Conservation (phyloP, 2,113 vertebrate genomes). For the Empidonax traillii region DNA sequence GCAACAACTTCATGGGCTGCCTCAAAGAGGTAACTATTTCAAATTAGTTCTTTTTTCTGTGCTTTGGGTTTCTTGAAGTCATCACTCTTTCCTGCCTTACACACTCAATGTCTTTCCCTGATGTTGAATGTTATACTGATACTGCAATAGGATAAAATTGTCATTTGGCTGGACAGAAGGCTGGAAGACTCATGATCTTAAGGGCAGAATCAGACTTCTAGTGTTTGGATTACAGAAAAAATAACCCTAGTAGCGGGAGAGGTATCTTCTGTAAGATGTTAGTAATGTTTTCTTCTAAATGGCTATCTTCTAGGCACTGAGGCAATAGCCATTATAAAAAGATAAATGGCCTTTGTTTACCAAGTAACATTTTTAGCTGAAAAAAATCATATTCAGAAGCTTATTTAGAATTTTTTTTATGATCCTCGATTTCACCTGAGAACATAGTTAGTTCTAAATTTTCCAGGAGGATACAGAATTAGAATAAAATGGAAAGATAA, state of each 20-base stretch:
- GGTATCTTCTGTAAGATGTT: background rate
- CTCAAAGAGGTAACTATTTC: constrained; percentile 88
- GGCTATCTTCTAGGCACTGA: background rate
- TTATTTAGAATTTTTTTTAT: background rate
- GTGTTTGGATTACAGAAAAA: background rate
- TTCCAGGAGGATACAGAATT: background rate
- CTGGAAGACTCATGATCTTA: background rate
- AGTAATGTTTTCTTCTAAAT: no score
- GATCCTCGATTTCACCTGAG: background rate
- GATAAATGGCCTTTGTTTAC: background rate
- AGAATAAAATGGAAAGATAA: background rate
- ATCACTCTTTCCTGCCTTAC: background rate
- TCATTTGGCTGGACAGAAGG: background rate
- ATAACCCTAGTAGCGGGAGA: background rate
- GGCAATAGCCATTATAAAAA: background rate
- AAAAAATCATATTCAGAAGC: background rate
- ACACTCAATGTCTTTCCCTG: background rate
- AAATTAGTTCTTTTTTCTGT: background rate
- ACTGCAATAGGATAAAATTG: background rate
- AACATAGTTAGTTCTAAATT: background rate
- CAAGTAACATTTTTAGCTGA: background rate
- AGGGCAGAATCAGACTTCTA: background rate
- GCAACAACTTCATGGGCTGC: constrained; percentile 99
- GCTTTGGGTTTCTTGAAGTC: background rate
- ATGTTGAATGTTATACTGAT: background rate